Percentiles rank a stretch among this genome's conserved stretches.
Evolutionary conservation across 2,888 invertebrate genomes (phyloP).

Genomic region (Crematogaster levior): DNA sequence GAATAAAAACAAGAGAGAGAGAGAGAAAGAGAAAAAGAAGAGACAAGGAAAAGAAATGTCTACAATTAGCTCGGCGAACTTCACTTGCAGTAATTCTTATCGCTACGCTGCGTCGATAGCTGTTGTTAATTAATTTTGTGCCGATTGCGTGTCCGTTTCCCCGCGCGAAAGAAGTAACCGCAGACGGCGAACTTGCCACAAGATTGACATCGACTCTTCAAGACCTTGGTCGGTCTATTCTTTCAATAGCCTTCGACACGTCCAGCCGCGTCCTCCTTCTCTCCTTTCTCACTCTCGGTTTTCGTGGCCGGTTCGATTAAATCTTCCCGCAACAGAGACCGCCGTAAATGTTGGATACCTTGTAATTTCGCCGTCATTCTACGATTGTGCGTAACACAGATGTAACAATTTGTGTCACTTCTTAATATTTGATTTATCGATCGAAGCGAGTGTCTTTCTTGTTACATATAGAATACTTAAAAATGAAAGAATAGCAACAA

Average conservation of each 20-base stretch:
- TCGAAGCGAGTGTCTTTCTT: background rate
- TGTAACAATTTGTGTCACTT: too few species aligned
- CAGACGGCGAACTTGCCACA: conserved; percentile 21
- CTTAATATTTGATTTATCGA: background rate
- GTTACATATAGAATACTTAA: background rate
- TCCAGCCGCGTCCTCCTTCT: background rate
- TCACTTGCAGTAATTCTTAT: background rate
- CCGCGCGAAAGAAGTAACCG: conserved; percentile 23
- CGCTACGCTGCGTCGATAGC: background rate
- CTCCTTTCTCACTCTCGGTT: conserved; percentile 23
- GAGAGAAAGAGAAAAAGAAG: background rate
- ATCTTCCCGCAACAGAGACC: background rate
- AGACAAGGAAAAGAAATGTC: background rate
- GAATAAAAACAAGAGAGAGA: background rate
- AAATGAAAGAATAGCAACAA: background rate
- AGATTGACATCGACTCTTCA: conserved; percentile 12
- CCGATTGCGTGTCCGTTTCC: background rate
- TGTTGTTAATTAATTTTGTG: conserved; percentile 46
- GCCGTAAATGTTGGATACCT: conserved; percentile 3
- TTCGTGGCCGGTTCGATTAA: conserved; percentile 33
- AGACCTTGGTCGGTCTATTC: conserved; percentile 12
- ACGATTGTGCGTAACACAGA: background rate
- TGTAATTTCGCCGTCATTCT: conserved; percentile 9
- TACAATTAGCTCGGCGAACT: conserved; percentile 34
- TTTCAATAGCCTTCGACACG: background rate